phyloP scores from a whole-genome alignment of 2,113 vertebrate genomes.

The Saguinus imperator region DNA sequence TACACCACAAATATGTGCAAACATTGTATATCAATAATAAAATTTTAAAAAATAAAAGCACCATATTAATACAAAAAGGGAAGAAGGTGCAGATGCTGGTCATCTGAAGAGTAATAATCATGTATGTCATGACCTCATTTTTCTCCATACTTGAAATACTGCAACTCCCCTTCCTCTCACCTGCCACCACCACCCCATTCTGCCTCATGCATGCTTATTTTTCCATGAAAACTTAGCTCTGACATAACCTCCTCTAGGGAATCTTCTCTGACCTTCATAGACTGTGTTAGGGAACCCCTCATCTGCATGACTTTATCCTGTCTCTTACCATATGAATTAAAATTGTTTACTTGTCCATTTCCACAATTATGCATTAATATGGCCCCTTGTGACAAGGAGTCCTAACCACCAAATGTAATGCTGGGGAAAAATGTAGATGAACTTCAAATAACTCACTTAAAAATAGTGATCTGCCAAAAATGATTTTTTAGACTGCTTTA shows the following conservation, averaged over 20 bases:
- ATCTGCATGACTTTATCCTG: background rate
- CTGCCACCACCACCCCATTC: background rate
- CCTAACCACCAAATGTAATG: background rate
- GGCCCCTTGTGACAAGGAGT: background rate
- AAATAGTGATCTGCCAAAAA: constrained; percentile 15
- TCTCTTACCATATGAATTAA: background rate
- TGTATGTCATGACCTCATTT: background rate
- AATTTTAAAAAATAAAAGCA: background rate
- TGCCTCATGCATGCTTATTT: background rate
- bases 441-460: background rate
- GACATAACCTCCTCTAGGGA: background rate
- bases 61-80: background rate
- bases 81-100: background rate
- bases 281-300: background rate
- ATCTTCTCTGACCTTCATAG: background rate
- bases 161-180: too few relatives aligned
- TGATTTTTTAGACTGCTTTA: background rate
- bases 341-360: background rate
- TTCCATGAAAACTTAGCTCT: background rate
- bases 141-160: background rate
- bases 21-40: background rate
- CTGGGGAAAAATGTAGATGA: background rate
- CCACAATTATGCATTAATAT: background rate
- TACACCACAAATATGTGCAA: background rate
- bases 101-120: background rate